Conservation (phyloP, 1,140 invertebrate genomes). For the Mya arenaria region DNA sequence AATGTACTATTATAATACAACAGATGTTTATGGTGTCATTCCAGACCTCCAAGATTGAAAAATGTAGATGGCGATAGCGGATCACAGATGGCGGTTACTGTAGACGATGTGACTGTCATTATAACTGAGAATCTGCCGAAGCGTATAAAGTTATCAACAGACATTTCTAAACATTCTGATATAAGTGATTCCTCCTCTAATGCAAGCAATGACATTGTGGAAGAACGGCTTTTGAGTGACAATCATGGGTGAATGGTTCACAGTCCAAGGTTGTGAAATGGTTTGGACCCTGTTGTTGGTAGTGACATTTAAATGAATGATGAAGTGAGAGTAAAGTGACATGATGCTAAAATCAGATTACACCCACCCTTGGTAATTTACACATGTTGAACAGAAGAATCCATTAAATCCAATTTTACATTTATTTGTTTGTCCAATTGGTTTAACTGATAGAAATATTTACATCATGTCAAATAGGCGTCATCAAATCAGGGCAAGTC, state of each 20-base stretch:
- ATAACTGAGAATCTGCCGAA: slow-evolving; percentile 98
- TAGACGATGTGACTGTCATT: slow-evolving; percentile 97
- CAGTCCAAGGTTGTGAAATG: too few relatives aligned
- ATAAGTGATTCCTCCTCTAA: slow-evolving; percentile 34
- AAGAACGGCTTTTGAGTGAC: slow-evolving; percentile 22
- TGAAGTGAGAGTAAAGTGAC: too few relatives aligned
- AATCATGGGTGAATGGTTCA: slow-evolving; percentile 21
- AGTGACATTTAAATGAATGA: too few relatives aligned
- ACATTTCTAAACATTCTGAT: slow-evolving; percentile 13
- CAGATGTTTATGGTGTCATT: slow-evolving; percentile 33
- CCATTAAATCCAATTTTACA: too few relatives aligned
- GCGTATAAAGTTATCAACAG: slow-evolving; percentile 82
- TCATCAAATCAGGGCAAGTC: too few relatives aligned
- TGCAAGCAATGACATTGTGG: slow-evolving; percentile 28
- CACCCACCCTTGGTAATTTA: too few relatives aligned
- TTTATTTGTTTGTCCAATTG: too few relatives aligned
- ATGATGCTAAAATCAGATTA: too few relatives aligned
- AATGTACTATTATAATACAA: not conserved
- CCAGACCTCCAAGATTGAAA: slow-evolving; percentile 88
- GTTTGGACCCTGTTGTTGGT: too few relatives aligned
- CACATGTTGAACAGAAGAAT: too few relatives aligned
- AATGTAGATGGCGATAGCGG: slow-evolving; percentile 94
- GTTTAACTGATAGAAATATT: too few relatives aligned
- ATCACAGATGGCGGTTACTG: slow-evolving; percentile 95
- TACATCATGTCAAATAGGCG: too few relatives aligned